Base-by-base conservation (phyloP, 1,140 invertebrate genomes). In the Berghia stephanieae region DNA sequence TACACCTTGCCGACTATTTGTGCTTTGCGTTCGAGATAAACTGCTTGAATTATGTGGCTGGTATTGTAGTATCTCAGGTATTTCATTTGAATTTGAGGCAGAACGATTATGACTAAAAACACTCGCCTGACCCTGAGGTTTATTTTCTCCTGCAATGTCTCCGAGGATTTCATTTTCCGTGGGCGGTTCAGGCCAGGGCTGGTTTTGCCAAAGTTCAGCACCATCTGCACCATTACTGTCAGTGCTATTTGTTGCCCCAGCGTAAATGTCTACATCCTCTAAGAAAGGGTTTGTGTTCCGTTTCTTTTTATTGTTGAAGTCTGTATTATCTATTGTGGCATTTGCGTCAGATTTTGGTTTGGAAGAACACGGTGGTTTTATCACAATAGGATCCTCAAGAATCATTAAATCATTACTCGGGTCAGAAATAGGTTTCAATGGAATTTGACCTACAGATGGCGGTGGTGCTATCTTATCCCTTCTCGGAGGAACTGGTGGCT, bases 161-260 rank as follows among this genome's bases (percentile, higher is more conserved):
- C 36, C 71, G 4, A 60, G 34, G 4, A 57, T 57, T 13, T 74
- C 71, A n/a, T 21, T 57, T n/a, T 57, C 49, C 1, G 49, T 38
- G n/a, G 73, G 73, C 16, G 73, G 73, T 21, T 75, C 73, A 1
- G 73, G 73, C 73, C 73, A 75, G 8, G 73, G 73, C 42, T 75
- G 73, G 42, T 31, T 75, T n/a, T 75, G 57, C 73, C 73, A 75
- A 38, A 60, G 67, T 1, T 42, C 73, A 8, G 5, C 31, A 6
- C 71, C 60, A 31, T 24, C 24, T 38, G 21, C 24, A 34, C 52
- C 42, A 21, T 52, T 27, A 43, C 57, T 16, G 38, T n/a, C 5
- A 31, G 31, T 31, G 38, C 6, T 18, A 34, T 42, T 10, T n/a
- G 4, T 3, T 31, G 42, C 21, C 38, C 3, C 34, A 21, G 42